A percentile compares a stretch with the other conserved stretches of the same genome.
Conservation (phyloP, 1,140 invertebrate genomes). For the Heliconius hewitsoni region DNA sequence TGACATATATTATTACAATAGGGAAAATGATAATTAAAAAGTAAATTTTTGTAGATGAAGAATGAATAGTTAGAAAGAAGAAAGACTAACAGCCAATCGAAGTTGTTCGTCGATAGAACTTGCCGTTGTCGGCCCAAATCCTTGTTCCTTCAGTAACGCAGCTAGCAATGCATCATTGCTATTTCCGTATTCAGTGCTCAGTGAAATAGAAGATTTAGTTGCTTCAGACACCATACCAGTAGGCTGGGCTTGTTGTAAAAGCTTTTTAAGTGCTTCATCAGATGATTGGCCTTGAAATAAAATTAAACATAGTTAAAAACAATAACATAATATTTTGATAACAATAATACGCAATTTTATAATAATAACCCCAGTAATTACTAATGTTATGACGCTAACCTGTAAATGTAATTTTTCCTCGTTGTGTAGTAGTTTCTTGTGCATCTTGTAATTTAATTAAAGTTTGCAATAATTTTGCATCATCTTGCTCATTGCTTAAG, state of each 20-base stretch:
- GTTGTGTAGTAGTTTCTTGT: constrained; percentile 70
- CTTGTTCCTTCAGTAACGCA: constrained; percentile 84
- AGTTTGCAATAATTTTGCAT: constrained; percentile 75
- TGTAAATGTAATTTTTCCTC: constrained; percentile 68
- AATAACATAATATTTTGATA: not conserved
- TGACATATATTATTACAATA: not conserved
- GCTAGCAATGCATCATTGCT: constrained; percentile 86
- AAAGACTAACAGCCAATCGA: constrained; percentile 82
- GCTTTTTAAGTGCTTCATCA: constrained; percentile 71
- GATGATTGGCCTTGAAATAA: constrained; percentile 64
- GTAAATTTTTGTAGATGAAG: not conserved
- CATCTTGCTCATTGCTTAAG: constrained; percentile 70
- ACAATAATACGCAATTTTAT: too few relatives aligned
- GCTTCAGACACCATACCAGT: constrained; percentile 71
- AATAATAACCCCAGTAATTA: not conserved
- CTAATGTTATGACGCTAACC: constrained; percentile 43
- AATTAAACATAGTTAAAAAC: not conserved
- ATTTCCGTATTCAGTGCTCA: constrained; percentile 82
- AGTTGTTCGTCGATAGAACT: constrained; percentile 82
- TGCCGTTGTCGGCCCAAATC: constrained; percentile 85
- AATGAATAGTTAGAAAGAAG: constrained; percentile 40
- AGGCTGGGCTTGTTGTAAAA: constrained; percentile 67
- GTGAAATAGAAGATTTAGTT: constrained; percentile 69
- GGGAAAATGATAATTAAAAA: not conserved
- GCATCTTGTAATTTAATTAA: constrained; percentile 74